These are phyloP conservation scores for Acleris cristana DNA, from an alignment of 2,888 invertebrate genomes.

Conservation along the genomic window DNA sequence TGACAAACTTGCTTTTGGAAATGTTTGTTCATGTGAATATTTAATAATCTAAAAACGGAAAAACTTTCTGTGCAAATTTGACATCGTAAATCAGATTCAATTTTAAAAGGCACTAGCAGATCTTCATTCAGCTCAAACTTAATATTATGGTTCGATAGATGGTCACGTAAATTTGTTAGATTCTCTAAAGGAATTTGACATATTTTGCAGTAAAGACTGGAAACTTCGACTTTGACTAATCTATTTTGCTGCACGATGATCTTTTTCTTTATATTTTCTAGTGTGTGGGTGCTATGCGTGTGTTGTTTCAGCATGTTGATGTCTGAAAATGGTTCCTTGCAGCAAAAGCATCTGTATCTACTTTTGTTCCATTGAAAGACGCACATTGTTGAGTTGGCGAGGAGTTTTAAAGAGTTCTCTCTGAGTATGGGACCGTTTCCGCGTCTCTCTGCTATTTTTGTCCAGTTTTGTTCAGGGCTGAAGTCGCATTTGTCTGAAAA, in stretches of 20 bases:
- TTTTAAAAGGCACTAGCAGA: constrained; percentile 67
- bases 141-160: constrained; percentile 57
- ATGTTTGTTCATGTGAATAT: constrained; percentile 74
- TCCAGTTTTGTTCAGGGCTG: constrained; percentile 47
- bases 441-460: constrained; percentile 57
- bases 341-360: constrained; percentile 69
- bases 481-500: constrained; percentile 9
- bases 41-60: constrained; percentile 59
- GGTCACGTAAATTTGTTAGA: constrained; percentile 52
- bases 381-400: constrained; percentile 66
- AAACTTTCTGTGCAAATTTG: constrained; percentile 66
- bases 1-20: constrained; percentile 72
- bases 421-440: constrained; percentile 61
- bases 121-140: constrained; percentile 55
- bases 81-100: constrained; percentile 57
- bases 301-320: constrained; percentile 59
- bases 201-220: constrained; percentile 60
- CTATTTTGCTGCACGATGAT: constrained; percentile 69
- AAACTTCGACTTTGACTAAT: constrained; percentile 70
- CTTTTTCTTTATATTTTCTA: constrained; percentile 62
- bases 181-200: constrained; percentile 50
- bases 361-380: constrained; percentile 75
- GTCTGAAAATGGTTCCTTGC: constrained; percentile 67
- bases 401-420: constrained; percentile 80
- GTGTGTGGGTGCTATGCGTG: constrained; percentile 51